Base-by-base conservation (phyloP, 2,113 vertebrate species). In the Oxyura jamaicensis region DNA sequence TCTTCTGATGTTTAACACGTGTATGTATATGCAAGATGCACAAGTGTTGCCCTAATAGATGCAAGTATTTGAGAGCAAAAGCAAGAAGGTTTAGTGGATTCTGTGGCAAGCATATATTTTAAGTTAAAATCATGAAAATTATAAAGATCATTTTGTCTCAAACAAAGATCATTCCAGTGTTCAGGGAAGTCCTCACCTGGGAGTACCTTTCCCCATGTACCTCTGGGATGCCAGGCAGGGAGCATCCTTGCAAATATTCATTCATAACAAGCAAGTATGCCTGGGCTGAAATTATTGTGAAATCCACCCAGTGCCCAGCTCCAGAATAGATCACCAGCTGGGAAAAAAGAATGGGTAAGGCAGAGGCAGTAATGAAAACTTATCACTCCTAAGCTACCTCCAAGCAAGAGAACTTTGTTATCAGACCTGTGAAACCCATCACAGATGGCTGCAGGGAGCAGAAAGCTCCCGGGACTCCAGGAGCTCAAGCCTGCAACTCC, bases 181-280 rank as follows among this genome's bases (percentile, higher is more conserved):
- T 36, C 39, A 29, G 17, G 22, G 33, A n/a, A 16, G 11, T 28
- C n/a, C 21, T 13, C 28, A 31, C 5, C 2, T 4, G 2, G 67
- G 55, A 41, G 11, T 10, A 50, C 16, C 20, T 39, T 31, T 25
- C 60, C 28, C 4, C 0, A 0, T 7, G 7, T 5, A 11, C 36
- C 17, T 77, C 63, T 20, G 11, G 35, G 12, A 15, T 23, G 23
- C 11, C 36, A 59, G n/a, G 13, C 55, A 66, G 8, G 26, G 9
- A 60, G 19, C 29, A 50, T 17, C n/a, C 59, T 59, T 63, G 46
- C 31, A 53, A 4, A 17, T 25, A 28, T 9, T 28, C 23, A 2
- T 3, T 48, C 46, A 50, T 50, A 50, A 25, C 21, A 50, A 50
- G 48, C 48, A 50, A 50, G 22, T 22, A 50, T 50, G 48, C 48